Conservation (phyloP, 2,797 vertebrate genomes). For the Epinephelus malabaricus region DNA sequence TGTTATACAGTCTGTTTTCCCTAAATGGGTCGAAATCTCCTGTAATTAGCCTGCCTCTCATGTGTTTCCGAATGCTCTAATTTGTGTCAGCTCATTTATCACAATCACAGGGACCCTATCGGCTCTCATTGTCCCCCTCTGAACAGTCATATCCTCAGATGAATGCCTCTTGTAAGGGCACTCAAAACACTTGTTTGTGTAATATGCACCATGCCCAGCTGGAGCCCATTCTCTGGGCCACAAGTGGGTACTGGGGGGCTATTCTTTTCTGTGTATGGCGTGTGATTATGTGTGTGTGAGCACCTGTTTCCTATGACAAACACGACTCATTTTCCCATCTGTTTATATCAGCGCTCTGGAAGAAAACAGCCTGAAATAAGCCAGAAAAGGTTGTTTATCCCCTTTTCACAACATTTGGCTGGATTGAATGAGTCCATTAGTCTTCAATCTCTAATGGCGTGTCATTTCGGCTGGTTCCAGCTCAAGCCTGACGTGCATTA, state of each 20-base stretch:
- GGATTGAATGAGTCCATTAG: slow-evolving; percentile 56
- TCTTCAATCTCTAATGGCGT: slow-evolving; percentile 38
- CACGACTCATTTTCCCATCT: slow-evolving; percentile 64
- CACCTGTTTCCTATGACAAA: slow-evolving; percentile 86
- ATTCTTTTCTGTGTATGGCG: slow-evolving; percentile 63
- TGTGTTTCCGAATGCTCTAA: slow-evolving; percentile 67
- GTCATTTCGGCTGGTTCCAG: slow-evolving; percentile 42
- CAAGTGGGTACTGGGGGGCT: slow-evolving; percentile 57
- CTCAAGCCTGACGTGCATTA: slow-evolving; percentile 15
- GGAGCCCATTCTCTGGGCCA: slow-evolving; percentile 72
- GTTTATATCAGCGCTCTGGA: slow-evolving; percentile 52
- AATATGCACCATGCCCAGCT: slow-evolving; percentile 71
- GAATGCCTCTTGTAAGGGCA: slow-evolving; percentile 59
- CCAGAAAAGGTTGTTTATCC: slow-evolving; percentile 55
- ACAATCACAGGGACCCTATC: slow-evolving; percentile 65
- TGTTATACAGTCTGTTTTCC: slow-evolving; percentile 26
- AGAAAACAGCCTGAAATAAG: slow-evolving; percentile 58
- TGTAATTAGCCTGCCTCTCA: slow-evolving; percentile 68
- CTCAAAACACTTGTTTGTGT: slow-evolving; percentile 72
- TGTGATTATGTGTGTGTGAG: slow-evolving; percentile 70
- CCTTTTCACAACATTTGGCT: slow-evolving; percentile 50
- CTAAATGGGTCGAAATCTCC: slow-evolving; percentile 46
- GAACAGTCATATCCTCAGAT: slow-evolving; percentile 79
- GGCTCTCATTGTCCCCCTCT: slow-evolving; percentile 66
- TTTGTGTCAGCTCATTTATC: slow-evolving; percentile 75